phyloP scores from a whole-genome alignment of 2,113 vertebrate genomes.

The Aphyosemion australe region DNA sequence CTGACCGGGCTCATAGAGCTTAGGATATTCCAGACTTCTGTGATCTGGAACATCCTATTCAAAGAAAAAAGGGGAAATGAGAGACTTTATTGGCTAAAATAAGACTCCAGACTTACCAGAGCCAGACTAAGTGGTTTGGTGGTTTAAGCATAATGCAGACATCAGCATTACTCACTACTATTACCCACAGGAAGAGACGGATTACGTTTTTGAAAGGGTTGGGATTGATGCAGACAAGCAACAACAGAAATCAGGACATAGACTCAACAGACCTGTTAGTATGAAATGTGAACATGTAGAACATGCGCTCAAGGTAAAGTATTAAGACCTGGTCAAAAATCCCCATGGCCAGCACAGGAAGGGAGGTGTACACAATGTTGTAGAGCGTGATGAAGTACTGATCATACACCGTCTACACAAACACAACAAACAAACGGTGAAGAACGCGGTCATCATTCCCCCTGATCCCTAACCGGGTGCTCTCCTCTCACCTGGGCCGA shows the following conservation, averaged over 20 bases:
- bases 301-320: not conserved
- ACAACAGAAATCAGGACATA: no score
- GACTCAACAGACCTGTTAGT: no score
- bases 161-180: not conserved
- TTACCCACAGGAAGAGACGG: not conserved
- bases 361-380: conserved; percentile 95
- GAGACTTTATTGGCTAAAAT: not conserved
- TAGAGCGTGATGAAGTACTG: conserved; percentile 97
- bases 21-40: conserved; percentile 92
- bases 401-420: conserved; percentile 96
- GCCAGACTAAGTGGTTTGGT: not conserved
- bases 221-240: no score
- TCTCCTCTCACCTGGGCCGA: conserved; percentile 87
- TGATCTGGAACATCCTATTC: conserved; percentile 90
- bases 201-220: no score
- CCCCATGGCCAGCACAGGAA: conserved; percentile 96
- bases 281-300: no score
- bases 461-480: not conserved
- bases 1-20: conserved; percentile 93
- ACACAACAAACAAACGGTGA: conserved; percentile 10
- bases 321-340: conserved; percentile 91
- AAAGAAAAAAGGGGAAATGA: conserved; percentile 2
- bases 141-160: conserved; percentile 27
- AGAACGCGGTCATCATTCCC: not conserved
- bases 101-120: not conserved